Conservation (phyloP, 2,888 invertebrate species). For the Oxystoma pomonae region DNA sequence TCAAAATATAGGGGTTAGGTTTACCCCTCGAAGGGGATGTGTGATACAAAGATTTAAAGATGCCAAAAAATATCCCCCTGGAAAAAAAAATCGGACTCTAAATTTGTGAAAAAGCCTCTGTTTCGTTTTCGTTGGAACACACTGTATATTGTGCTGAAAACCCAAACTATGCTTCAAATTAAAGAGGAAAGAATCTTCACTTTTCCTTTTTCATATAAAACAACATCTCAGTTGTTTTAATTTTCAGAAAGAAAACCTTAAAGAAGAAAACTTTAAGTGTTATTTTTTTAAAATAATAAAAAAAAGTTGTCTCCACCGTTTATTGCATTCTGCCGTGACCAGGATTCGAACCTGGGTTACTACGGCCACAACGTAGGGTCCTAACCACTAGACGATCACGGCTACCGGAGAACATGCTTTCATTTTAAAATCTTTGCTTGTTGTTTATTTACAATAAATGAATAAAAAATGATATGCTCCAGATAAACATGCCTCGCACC, state of each 20-base stretch:
- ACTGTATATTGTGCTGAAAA: too few relatives aligned
- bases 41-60: too few relatives aligned
- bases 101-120: too few relatives aligned
- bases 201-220: too few relatives aligned
- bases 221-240: background rate
- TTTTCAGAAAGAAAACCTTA: background rate
- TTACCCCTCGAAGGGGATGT: too few relatives aligned
- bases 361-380: conserved; percentile 59
- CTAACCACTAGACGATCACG: conserved; percentile 46
- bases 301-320: conserved; percentile 3
- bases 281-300: background rate
- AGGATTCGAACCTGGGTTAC: conserved; percentile 61
- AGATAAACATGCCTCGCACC: background rate
- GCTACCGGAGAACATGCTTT: conserved; percentile 30
- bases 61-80: too few relatives aligned
- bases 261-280: background rate
- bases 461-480: background rate
- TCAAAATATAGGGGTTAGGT: too few relatives aligned
- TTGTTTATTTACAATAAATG: background rate
- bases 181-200: too few relatives aligned
- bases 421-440: background rate
- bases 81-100: too few relatives aligned
- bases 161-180: too few relatives aligned
- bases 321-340: conserved; percentile 47
- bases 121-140: too few relatives aligned